Evolutionary conservation across 2,113 vertebrate genomes (phyloP).

Genomic region (Rhinoderma darwinii): DNA sequence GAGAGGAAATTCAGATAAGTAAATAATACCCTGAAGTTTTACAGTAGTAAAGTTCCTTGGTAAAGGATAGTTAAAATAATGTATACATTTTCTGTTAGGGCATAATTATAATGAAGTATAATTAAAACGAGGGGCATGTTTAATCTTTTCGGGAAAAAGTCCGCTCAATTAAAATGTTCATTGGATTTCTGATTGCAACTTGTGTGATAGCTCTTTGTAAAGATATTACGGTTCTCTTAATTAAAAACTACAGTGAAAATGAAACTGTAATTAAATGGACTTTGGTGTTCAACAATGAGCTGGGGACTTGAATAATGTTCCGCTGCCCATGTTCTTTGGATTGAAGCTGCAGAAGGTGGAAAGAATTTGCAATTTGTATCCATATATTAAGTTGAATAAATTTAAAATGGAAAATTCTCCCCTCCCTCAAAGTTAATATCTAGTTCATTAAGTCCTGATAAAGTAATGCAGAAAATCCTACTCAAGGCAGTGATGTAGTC

Average conservation of each 20-base stretch:
- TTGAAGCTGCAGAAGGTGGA: not conserved
- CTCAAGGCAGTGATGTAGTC: too few species aligned
- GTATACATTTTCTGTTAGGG: slow-evolving; percentile 35
- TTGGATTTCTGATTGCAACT: slow-evolving; percentile 46
- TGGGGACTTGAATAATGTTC: slow-evolving; percentile 21
- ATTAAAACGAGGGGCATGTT: slow-evolving; percentile 44
- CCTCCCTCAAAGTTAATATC: not conserved
- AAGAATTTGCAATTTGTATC: not conserved
- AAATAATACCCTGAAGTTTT: not conserved
- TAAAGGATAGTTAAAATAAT: slow-evolving; percentile 25
- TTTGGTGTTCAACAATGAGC: slow-evolving; percentile 17
- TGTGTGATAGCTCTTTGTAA: slow-evolving; percentile 30
- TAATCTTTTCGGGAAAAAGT: slow-evolving; percentile 33
- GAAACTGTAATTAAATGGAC: slow-evolving; percentile 48
- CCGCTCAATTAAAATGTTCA: slow-evolving; percentile 29
- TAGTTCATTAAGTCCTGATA: not conserved
- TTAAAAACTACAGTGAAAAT: slow-evolving; percentile 54
- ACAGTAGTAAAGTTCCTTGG: not conserved
- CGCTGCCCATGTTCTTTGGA: not conserved
- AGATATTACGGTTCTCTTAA: slow-evolving; percentile 52
- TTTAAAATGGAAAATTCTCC: not conserved
- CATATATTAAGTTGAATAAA: not conserved
- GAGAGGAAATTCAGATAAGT: not conserved
- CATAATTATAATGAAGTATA: slow-evolving; percentile 40
- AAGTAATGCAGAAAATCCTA: not conserved